These are phyloP conservation scores for Tribolium freemani DNA, from an alignment of 2,888 invertebrate genomes.

Conservation along the genomic window DNA sequence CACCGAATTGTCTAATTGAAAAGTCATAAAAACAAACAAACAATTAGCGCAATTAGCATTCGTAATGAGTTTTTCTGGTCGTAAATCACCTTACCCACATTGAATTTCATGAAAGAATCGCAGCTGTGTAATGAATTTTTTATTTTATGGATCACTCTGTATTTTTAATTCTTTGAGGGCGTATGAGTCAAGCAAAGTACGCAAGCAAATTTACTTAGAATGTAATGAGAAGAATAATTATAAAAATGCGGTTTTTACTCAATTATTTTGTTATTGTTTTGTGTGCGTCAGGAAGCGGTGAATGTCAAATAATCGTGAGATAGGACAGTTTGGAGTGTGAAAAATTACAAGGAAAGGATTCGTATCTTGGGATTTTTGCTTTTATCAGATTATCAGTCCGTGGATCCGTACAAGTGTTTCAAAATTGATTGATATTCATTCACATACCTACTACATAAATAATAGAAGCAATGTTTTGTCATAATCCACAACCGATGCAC, in stretches of 20 bases:
- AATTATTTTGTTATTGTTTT: background rate
- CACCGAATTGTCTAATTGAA: background rate
- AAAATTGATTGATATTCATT: too few species aligned
- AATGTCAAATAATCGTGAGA: background rate
- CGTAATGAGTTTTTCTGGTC: background rate
- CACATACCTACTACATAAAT: too few species aligned
- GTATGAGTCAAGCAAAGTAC: background rate
- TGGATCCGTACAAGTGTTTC: background rate
- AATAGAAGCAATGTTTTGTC: too few species aligned
- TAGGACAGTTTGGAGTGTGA: background rate
- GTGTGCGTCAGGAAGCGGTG: background rate
- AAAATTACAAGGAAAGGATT: background rate
- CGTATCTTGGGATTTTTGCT: background rate
- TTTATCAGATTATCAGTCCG: background rate
- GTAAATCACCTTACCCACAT: background rate
- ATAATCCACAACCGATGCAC: background rate
- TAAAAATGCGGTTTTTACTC: conserved; percentile 10
- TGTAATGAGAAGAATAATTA: background rate
- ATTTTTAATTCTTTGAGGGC: background rate
- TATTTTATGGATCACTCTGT: background rate
- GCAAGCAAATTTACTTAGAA: background rate
- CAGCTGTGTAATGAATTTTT: background rate
- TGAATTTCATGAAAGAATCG: background rate
- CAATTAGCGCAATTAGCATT: background rate
- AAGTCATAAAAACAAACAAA: background rate